phyloP scores from a whole-genome alignment of 2,888 invertebrate species.

The Andrena flavipes region DNA sequence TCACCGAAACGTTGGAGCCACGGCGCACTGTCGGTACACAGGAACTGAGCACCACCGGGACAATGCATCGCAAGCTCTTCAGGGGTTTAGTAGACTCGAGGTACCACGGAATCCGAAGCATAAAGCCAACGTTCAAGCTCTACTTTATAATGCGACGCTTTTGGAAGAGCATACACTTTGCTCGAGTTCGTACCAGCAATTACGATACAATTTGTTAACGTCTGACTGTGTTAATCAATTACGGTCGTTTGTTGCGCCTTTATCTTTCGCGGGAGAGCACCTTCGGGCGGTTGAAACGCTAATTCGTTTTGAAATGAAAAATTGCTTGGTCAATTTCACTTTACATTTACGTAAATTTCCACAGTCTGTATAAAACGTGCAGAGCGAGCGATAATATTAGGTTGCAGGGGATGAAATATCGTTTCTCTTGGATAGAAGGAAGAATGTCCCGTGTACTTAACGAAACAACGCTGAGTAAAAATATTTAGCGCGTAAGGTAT shows the following conservation, averaged over 20 bases:
- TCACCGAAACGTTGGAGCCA: conserved; percentile 6
- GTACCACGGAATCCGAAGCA: too few relatives aligned
- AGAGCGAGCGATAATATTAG: background rate
- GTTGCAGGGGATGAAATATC: background rate
- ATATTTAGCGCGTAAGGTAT: background rate
- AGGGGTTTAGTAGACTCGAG: background rate
- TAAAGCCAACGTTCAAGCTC: background rate
- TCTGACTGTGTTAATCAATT: conserved; percentile 30
- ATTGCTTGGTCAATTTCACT: conserved; percentile 32
- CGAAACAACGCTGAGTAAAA: background rate
- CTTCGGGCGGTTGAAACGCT: conserved; percentile 11
- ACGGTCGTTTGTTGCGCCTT: conserved; percentile 11
- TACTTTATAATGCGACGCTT: background rate
- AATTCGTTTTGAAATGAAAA: conserved; percentile 40
- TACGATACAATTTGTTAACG: conserved; percentile 33
- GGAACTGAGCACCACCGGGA: background rate
- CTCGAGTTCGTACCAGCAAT: background rate
- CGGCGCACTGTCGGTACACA: background rate
- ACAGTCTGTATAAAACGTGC: background rate
- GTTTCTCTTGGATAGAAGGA: background rate
- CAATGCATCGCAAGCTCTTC: background rate
- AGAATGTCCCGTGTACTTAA: background rate
- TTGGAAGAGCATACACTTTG: background rate
- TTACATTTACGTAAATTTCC: conserved; percentile 32
- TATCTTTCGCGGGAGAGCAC: background rate